Conservation (phyloP, 2,888 invertebrate species). For the Steinernema scapterisci region DNA sequence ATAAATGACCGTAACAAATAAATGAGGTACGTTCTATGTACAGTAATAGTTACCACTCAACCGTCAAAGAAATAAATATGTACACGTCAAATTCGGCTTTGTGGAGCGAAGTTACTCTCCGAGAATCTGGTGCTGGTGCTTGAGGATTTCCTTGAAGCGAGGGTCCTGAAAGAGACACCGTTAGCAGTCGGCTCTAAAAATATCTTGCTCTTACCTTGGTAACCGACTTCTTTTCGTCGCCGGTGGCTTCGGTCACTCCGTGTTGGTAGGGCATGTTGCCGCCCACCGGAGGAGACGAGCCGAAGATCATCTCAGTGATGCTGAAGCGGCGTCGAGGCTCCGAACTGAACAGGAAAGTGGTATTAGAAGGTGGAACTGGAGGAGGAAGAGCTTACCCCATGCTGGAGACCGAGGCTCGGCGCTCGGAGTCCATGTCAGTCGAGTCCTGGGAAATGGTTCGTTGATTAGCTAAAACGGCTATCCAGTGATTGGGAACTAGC, state of each 20-base stretch:
- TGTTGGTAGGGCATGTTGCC: conserved; percentile 24
- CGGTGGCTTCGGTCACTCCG: neutral
- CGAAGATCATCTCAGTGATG: conserved; percentile 39
- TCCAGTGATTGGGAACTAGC: neutral
- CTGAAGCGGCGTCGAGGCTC: conserved; percentile 37
- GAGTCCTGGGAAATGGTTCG: conserved; percentile 41
- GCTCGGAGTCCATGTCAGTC: conserved; percentile 27
- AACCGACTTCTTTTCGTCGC: conserved; percentile 6
- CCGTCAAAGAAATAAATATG: neutral
- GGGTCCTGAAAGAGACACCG: conserved; percentile 43
- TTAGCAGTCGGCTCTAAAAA: neutral
- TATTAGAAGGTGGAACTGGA: neutral
- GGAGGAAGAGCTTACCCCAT: neutral
- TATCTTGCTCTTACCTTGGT: neutral
- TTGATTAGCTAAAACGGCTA: conserved; percentile 20
- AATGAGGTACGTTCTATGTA: no score
- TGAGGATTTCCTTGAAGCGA: conserved; percentile 55
- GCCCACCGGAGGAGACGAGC: conserved; percentile 32
- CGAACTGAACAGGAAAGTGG: neutral
- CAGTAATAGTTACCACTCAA: neutral
- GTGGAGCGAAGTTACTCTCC: conserved; percentile 37
- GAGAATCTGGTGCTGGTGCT: conserved; percentile 51
- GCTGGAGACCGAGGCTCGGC: conserved; percentile 22
- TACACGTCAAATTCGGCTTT: neutral
- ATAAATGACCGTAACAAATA: no score